Percentiles rank a stretch among this genome's conserved stretches.
These are phyloP conservation scores for Amazona guildingii DNA, from an alignment of 2,113 vertebrate genomes.

Conservation along the genomic window DNA sequence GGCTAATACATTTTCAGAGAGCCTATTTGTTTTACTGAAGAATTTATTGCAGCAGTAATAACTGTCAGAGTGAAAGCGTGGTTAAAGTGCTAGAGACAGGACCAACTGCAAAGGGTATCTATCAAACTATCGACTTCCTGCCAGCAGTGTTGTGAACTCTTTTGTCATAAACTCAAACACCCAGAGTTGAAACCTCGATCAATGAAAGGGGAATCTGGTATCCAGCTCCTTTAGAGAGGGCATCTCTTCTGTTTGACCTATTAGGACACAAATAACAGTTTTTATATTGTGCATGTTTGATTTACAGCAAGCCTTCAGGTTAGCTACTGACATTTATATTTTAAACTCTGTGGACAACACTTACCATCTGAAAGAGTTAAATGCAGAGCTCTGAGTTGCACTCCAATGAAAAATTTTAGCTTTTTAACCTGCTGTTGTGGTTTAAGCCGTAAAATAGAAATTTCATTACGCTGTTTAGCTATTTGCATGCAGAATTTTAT, in stretches of 20 bases:
- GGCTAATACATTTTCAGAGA: conserved; percentile 84
- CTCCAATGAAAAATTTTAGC: neutral
- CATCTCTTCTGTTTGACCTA: conserved; percentile 80
- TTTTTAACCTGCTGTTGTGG: neutral
- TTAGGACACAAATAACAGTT: conserved; percentile 76
- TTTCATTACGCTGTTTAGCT: neutral
- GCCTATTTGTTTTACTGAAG: conserved; percentile 84
- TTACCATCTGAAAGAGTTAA: conserved; percentile 31
- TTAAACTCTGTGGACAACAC: neutral
- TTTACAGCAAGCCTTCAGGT: conserved; percentile 34
- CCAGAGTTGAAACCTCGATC: conserved; percentile 76
- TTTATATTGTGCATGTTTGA: conserved; percentile 47
- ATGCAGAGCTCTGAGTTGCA: neutral
- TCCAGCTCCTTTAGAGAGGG: conserved; percentile 81
- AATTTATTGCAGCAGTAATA: conserved; percentile 94
- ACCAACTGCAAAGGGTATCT: conserved; percentile 82
- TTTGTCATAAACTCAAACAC: conserved; percentile 87
- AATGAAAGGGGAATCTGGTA: conserved; percentile 80
- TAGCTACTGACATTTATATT: conserved; percentile 42
- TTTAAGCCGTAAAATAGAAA: neutral
- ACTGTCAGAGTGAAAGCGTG: conserved; percentile 86
- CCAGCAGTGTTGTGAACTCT: conserved; percentile 83
- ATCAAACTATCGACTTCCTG: conserved; percentile 88
- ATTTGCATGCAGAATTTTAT: neutral
- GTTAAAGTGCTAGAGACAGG: conserved; percentile 85